Base-by-base conservation (phyloP, 2,888 invertebrate species). In the Caenorhabditis drosophilae region DNA sequence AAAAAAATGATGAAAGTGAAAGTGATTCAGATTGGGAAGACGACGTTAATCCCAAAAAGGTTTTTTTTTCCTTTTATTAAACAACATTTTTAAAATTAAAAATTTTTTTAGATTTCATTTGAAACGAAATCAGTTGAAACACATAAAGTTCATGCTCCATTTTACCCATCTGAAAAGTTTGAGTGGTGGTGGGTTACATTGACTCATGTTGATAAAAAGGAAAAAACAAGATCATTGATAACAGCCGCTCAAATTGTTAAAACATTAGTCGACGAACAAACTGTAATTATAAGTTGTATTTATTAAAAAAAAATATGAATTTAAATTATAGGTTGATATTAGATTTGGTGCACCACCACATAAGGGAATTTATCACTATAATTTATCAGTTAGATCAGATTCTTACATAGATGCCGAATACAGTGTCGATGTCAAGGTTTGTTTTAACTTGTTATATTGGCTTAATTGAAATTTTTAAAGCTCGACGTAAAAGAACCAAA, bases 161-260 rank as follows among this genome's bases (percentile, higher is more conserved):
- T 90, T 85, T 99, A 91, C 85, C 94, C 98, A 4, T 90, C 90
- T 86, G 91, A 91, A 73, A 94, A 98, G 84, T 95, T 95, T 84
- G 98, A 99, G 86, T 96, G 91, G 86, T 99, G 98, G 97, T 99
- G 97, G 96, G 90, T 96, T 72, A 98, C 97, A 85, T 91, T 98
- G 77, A 58, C 67, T 1, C 34, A 50, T 31, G 92, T 86, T 34
- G 97, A 99, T 87, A 89, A 92, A 79, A 96, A 75, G 63, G 58
- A 60, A 16, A 64, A 62, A 41, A 20, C 42, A 16, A 90, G 90
- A 84, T 90, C 91, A 67, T 86, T 99, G 77, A 89, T 96, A 73
- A 93, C 96, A 48, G 90, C 92, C 75, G 96, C 97, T 40, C 91
- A 91, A 84, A 91, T 94, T 84, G 90, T 97, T 67, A 96, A 96